Conservation (phyloP, 2,113 vertebrate genomes). For the Brachypteracias leptosomus region DNA sequence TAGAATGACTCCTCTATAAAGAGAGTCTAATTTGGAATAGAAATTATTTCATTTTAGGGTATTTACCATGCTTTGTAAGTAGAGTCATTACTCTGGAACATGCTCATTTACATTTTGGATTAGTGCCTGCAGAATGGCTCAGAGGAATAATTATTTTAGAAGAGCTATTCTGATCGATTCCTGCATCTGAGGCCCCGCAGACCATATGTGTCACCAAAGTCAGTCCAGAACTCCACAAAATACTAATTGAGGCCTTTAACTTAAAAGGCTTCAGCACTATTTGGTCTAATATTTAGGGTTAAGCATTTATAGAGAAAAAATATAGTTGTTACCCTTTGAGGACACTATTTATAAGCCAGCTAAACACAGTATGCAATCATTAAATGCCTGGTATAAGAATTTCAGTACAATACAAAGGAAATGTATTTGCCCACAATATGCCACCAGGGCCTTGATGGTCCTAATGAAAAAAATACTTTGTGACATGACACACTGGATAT, state of each 20-base stretch:
- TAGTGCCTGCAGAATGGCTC: slow-evolving; percentile 18
- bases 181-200: slow-evolving; percentile 26
- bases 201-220: not conserved
- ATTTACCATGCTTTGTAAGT: slow-evolving; percentile 13
- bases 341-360: not conserved
- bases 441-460: not conserved
- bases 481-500: not conserved
- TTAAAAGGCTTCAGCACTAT: not conserved
- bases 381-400: not conserved
- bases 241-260: not conserved
- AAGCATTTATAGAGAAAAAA: not conserved
- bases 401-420: not conserved
- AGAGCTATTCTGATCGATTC: slow-evolving; percentile 21
- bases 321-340: not conserved
- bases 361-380: not conserved
- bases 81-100: slow-evolving; percentile 28
- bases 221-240: not conserved
- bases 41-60: slow-evolving; percentile 18
- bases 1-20: not conserved
- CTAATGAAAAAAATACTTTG: not conserved
- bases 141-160: slow-evolving; percentile 35
- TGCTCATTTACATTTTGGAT: slow-evolving; percentile 46
- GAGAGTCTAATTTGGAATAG: not conserved
- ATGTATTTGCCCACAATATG: not conserved
- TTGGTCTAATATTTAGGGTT: not conserved